Evolutionary conservation across 30 jellyfish, hydroid and myxozoan genomes (phyloP), one percentile per base, ranked within the genome.

Genomic region (Pelagia noctiluca): DNA sequence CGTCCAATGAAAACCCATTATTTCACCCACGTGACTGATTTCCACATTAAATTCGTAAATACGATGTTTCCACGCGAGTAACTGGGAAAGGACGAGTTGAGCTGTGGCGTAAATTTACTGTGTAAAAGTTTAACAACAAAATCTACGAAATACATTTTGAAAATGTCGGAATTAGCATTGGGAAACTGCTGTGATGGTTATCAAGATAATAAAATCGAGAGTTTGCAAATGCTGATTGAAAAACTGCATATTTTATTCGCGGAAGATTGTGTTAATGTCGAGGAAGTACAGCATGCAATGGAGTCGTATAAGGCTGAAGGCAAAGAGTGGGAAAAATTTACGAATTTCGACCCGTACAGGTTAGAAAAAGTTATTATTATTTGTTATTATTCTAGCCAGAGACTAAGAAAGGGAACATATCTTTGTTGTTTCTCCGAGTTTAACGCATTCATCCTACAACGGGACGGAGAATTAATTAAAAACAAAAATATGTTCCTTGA

Each of bases 271-370:
- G 95, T 92, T 12, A 69, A 92, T 47, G 98, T 88, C 12, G 98
- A 92, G 18, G 97, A 92, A 75, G 98, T 92, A 1, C 94, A 87
- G n/a, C 63, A 78, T 35, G 90, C 48, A 4, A 83, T 92, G 96
- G 88, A 69, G 83, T 88, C 70, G 4, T 85, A 85, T 29, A 42
- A 69, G 25, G 67, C 97, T 60, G 78, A 81, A 30, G 75, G 82
- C 10, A 29, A 50, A 47, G 98, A 92, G 21, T 92, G 97, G 97
- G 84, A 83, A 74, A 92, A 81, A 75, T 92, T 22, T 38, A 96
- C 96, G 13, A 72, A 70, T 33, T 92, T 92, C 75, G 98, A 92
- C 69, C 91, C 95, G 35, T 74, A 87, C 93, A 92, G 96, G 98
- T 92, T 68, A 34, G 71, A n/a, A n/a, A n/a, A n/a, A n/a, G n/a